Base-by-base conservation (phyloP, 2,888 invertebrate species). In the Notocelia uddmanniana region DNA sequence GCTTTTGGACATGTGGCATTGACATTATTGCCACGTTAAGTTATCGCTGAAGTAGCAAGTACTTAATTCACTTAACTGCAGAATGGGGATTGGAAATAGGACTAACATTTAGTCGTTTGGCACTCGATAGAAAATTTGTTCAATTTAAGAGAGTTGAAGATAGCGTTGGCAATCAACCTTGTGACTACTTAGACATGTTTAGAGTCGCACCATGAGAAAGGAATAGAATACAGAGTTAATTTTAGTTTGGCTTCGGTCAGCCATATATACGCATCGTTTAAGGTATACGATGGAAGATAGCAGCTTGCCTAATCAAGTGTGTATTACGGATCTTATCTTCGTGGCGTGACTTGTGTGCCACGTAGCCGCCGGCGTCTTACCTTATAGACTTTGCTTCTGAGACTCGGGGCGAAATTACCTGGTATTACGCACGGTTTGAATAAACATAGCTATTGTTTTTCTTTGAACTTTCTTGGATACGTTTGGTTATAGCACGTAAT, bases 261-360 rank as follows among this genome's bases (percentile, higher is more conserved):
- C 59, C 52, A 41, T 19, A 31, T 37, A 50, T 66, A 52, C 52
- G 34, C 58, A 18, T 18, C 19, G 52, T 41, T 31, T 21, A 48
- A 54, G n/a, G 48, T 66, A n/a, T 52, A 23, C 15, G 18, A 52
- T 21, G 18, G 23, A 26, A 64, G 21, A 60, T 48, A 48, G 15
- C n/a, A 19, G 59, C 34, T 67, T 41, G 45, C 54, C 67, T 71
- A 71, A 71, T 71, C 67, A 71, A 55, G 67, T 64, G 67, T 60
- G 48, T 67, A 55, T 54, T 71, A 52, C 71, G 45, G 71, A 71
- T 34, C 66, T 54, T 67, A 67, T 55, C 60, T 64, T 59, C 37
- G 37, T 19, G 21, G 69, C 37, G 23, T 34, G 57, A 48, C 58
- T 63, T 66, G 59, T 41, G 41, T 57, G 45, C 31, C 54, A 26